Base-by-base conservation (phyloP, 2,888 invertebrate species). In the Orthonychiurus folsomi region DNA sequence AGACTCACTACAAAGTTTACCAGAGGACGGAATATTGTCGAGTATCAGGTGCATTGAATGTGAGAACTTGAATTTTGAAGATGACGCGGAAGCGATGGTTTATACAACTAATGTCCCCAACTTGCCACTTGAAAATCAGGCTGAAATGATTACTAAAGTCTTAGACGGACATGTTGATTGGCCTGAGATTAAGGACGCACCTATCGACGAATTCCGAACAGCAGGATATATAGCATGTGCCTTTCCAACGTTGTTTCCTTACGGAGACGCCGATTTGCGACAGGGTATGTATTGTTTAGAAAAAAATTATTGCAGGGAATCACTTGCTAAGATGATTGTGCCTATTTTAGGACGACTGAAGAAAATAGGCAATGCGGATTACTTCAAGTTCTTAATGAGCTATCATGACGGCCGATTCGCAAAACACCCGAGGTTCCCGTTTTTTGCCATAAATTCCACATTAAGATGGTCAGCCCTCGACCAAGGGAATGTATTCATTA, bases 401-500 rank as follows among this genome's bases (percentile, higher is more conserved):
- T 52, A 52, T 52, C 21, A 52, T 20, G 52, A 52, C 24, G 52
- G 52, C n/a, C 52, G 52, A 12, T 52, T 52, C n/a, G 52, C 52
- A 23, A 52, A 52, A n/a, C 52, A 52, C 52, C 3, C 5, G 3
- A 52, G 52, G 20, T 52, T 52, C 24, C 52, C 52, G 12, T 52
- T 52, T 23, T 52, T 52, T 20, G 52, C 52, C 5, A 21, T 52
- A n/a, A 52, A 52, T 9, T 52, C 52, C 9, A 52, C 52, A 5
- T n/a, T 52, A 3, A 52, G 21, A 52, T 52, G 52, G 52, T 12
- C 9, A 12, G 52, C 52, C 9, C n/a, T 52, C 5, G 20, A 5
- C n/a, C 52, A 52, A n/a, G 52, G 52, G 9, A 52, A 20, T 12
- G 52, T 52, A 12, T 52, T 52, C n/a, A 23, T 52, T 52, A 52